A percentile compares a stretch with the other conserved stretches of the same genome.
Conservation (phyloP, 2,113 vertebrate genomes). For the Epinephelus cyanopodus region DNA sequence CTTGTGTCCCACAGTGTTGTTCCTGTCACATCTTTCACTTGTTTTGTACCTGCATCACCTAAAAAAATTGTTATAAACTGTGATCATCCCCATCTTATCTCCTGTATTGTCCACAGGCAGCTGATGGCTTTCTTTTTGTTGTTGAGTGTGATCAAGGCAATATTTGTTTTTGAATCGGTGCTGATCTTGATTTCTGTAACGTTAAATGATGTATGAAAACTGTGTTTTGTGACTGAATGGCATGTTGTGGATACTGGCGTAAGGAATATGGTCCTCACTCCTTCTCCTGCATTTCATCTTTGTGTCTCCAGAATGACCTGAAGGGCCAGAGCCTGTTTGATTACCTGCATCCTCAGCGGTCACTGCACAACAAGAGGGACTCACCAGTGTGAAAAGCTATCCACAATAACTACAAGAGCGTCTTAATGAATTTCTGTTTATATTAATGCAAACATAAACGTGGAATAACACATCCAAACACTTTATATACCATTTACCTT, state of each 20-base stretch:
- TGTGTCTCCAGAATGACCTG: constrained; percentile 25
- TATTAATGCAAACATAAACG: background rate
- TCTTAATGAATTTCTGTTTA: background rate
- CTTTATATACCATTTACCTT: background rate
- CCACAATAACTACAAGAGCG: background rate
- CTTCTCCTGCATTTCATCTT: background rate
- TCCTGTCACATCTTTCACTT: no score
- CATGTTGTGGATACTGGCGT: background rate
- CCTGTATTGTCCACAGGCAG: background rate
- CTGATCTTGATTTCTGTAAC: background rate
- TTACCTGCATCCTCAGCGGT: background rate
- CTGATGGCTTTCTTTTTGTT: constrained; percentile 11
- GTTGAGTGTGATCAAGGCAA: constrained; percentile 12
- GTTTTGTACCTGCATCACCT: background rate
- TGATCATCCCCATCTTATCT: background rate
- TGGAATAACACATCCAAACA: background rate
- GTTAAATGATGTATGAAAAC: background rate
- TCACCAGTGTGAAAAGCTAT: background rate
- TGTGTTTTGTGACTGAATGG: background rate
- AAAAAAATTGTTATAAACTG: background rate
- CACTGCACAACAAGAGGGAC: background rate
- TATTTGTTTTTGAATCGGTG: constrained; percentile 22
- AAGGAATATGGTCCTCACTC: background rate
- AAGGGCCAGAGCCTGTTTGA: constrained; percentile 28
- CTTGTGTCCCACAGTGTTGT: no score